A percentile compares a stretch with the other conserved stretches of the same genome.
Evolutionary conservation across 2,888 invertebrate genomes (phyloP).

Genomic region (Elgonia sp.): DNA sequence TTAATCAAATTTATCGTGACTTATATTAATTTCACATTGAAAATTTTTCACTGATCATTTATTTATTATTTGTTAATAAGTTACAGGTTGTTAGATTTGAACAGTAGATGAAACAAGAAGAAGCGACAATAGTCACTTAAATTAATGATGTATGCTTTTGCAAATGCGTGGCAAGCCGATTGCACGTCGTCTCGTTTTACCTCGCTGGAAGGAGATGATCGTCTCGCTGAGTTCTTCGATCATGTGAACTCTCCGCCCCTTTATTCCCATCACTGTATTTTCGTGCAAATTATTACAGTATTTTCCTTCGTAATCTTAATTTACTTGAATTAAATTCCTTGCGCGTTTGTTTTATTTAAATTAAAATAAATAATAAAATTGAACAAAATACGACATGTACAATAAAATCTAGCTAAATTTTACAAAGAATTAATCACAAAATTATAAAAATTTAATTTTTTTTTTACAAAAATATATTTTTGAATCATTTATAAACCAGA

Average conservation of each 20-base stretch:
- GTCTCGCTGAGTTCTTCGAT: slow-evolving; percentile 99
- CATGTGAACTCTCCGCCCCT: slow-evolving; percentile 98
- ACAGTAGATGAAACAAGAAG: slow-evolving; percentile 22
- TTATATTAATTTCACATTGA: too few relatives aligned
- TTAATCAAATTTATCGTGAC: too few relatives aligned
- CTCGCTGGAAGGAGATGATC: slow-evolving; percentile 99
- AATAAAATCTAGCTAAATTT: slow-evolving; percentile 17
- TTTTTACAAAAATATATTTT: too few relatives aligned
- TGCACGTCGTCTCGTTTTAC: slow-evolving; percentile 89
- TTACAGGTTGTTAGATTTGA: slow-evolving; percentile 18
- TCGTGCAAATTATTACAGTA: slow-evolving; percentile 84
- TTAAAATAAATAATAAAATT: background rate
- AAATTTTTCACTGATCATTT: too few relatives aligned
- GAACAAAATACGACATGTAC: background rate
- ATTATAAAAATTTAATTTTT: background rate
- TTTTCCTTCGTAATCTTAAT: slow-evolving; percentile 27
- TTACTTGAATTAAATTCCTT: slow-evolving; percentile 11
- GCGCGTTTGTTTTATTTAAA: too few relatives aligned
- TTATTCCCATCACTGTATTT: slow-evolving; percentile 97
- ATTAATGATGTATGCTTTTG: slow-evolving; percentile 63
- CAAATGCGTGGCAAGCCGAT: slow-evolving; percentile 78
- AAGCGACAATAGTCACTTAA: slow-evolving; percentile 52
- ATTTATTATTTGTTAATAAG: too few relatives aligned
- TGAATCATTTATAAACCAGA: slow-evolving; percentile 4
- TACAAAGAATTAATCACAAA: slow-evolving; percentile 1